Evolutionary conservation across 2,888 invertebrate species (phyloP), one percentile per base, ranked within the genome.

Genomic region (Yponomeuta cagnagella): DNA sequence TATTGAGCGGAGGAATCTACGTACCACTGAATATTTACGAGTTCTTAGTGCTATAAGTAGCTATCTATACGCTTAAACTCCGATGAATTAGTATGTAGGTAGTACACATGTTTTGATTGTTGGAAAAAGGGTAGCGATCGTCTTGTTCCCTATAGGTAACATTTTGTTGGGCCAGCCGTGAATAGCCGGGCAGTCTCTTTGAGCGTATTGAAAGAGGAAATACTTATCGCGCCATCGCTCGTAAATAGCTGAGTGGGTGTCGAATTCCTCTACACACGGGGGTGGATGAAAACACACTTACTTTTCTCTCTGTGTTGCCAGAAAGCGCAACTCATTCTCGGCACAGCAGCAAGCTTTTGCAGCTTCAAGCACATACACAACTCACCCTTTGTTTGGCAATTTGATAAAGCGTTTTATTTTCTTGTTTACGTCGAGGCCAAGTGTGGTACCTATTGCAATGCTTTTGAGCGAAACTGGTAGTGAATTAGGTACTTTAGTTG

Each of bases 171-270:
- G 80, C 80, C 52, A 78, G 81, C 79, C 75, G 75, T 89, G 89
- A 89, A 89, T 89, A 86, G 88, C 81, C 84, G 88, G 84, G 83
- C 86, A 88, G 89, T 87, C 85, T 85, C 87, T 90, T 87, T 88
- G 88, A 89, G 86, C 84, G 86, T 86, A 88, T 89, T 89, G 90
- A 90, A 89, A 88, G 87, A 86, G 89, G 87, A 88, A 90, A 89
- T 88, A 86, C 88, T 88, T 90, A 90, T 89, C 89, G 89, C 85
- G 82, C 88, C 86, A 88, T 89, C 88, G 87, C 83, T 82, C 83
- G 87, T 88, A 89, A 89, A 89, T 88, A 89, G 86, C 83, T 79
- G 84, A 87, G 84, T 85, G 87, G 84, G 88, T 88, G 87, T 88
- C 85, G 87, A 88, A 86, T 88, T 89, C 86, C 86, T 87, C 86